Base-by-base conservation (phyloP, 1,140 invertebrate species). In the Atta cephalotes region DNA sequence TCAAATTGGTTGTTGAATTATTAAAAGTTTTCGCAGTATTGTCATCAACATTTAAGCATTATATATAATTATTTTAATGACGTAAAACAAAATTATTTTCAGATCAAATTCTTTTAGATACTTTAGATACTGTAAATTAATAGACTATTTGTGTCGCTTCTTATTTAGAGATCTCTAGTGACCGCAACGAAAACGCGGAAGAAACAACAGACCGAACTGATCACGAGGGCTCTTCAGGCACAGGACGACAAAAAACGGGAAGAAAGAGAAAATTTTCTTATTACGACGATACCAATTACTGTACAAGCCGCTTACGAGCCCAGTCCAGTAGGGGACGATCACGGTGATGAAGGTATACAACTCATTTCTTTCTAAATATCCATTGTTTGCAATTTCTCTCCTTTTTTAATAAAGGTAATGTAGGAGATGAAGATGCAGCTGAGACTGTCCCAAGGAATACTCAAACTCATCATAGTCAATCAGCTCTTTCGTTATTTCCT, bases 131-230 rank as follows among this genome's bases (percentile, higher is more conserved):
- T 6, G 9, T 39, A 45, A 10, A 45, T 79, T 68, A 79, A 53
- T 74, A 56, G 25, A 76, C 56, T 84, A 58, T 12, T 18, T 10
- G 3, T 21, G 21, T 14, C 10, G 45, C 1, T 70, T 56, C 3
- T 80, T 71, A 56, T 95, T 95, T 95, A 99, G 98, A 97, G 98
- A 93, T 99, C 99, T 16, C 96, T 99, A 91, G 99, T 99, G 21
- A 99, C 99, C 45, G 99, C 99, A 1, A 99, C 99, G 0, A 99
- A 99, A 94, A 99, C 99, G 0, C 96, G 99, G 28, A 98, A 99
- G 92, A 99, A 99, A 93, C 99, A 99, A 94, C 99, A 99, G 95
- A 99, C 99, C 56, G 99, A 99, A 95, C 97, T 99, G 77, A 99
- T 99, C 53, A 98, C 99, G 92, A 97, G 97, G 94, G 99, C 99